A percentile compares a stretch with the other conserved stretches of the same genome.
phyloP scores from a whole-genome alignment of 2,797 vertebrate species.

The Pogoniulus pusillus region DNA sequence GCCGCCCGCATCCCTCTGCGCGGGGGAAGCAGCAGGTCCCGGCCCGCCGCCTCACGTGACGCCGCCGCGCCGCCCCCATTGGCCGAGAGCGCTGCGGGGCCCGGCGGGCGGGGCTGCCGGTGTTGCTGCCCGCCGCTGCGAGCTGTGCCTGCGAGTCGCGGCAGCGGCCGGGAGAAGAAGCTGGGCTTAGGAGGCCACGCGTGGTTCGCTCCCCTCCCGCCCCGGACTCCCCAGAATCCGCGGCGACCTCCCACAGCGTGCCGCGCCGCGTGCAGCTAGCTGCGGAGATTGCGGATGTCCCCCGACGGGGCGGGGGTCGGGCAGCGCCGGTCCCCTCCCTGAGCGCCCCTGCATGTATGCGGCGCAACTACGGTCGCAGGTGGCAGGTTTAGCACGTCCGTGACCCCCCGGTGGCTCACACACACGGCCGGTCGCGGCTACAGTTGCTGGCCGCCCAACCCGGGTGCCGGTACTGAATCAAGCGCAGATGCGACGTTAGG shows the following conservation, averaged over 20 bases:
- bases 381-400: neutral
- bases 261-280: neutral
- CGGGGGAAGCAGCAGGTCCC: slow-evolving; percentile 74
- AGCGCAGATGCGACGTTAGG: neutral
- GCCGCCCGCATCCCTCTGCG: slow-evolving; percentile 74
- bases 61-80: slow-evolving; percentile 63
- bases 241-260: neutral
- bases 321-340: neutral
- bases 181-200: too few relatives aligned
- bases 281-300: neutral
- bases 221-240: too few relatives aligned
- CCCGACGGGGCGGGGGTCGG: neutral
- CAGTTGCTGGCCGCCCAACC: neutral
- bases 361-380: neutral
- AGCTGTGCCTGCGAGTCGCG: neutral
- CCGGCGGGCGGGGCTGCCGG: slow-evolving; percentile 64
- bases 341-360: neutral
- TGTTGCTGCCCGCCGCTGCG: too few relatives aligned
- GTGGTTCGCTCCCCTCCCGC: too few relatives aligned
- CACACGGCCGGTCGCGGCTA: neutral
- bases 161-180: neutral
- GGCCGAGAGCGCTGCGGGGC: slow-evolving; percentile 73
- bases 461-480: neutral
- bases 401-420: fast-evolving
- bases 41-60: slow-evolving; percentile 74